Base-by-base conservation (phyloP, 2,113 vertebrate species). In the Hyperoodon ampullatus region DNA sequence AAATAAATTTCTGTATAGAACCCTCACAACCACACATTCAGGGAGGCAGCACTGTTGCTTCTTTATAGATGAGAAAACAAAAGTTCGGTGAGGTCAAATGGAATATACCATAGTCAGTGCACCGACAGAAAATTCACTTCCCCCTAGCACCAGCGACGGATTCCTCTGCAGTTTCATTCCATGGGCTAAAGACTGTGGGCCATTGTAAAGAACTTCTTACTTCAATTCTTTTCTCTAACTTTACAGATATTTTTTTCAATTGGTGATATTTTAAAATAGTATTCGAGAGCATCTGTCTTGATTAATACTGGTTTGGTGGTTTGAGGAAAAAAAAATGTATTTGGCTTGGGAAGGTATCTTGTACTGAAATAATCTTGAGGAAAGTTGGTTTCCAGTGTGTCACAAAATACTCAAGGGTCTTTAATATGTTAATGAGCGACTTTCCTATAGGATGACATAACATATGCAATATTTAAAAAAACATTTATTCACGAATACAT, bases 361-460 rank as follows among this genome's bases (percentile, higher is more conserved):
- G 16, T 9, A 84, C 71, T 90, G 60, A 93, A 92, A 75, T 75
- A 84, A 75, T 26, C 94, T 87, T 86, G 89, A 95, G 23, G 33
- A 55, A 74, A 81, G n/a, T 6, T 83, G 10, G 10, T 21, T 97
- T 95, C 44, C 53, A 89, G 58, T n/a, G 12, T 65, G 33, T 68
- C 10, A 13, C 4, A 80, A 93, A 96, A 92, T 83, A 44, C 47
- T 94, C 68, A 24, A 23, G 21, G 55, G 24, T 84, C 47, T 87
- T 95, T 72, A 74, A 58, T 88, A 77, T 94, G 72, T 50, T 92
- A 96, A 92, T 94, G 50, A 91, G 23, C 8, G 23, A 74, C n/a
- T 82, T 96, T 70, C 53, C 60, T 55, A 33, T 1, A 72, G 35
- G 1, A 70, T 92, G 70, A 47, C 13, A 72, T 83, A 77, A 63